phyloP scores from a whole-genome alignment of 2,888 invertebrate genomes.

The Drosophila gaucha region DNA sequence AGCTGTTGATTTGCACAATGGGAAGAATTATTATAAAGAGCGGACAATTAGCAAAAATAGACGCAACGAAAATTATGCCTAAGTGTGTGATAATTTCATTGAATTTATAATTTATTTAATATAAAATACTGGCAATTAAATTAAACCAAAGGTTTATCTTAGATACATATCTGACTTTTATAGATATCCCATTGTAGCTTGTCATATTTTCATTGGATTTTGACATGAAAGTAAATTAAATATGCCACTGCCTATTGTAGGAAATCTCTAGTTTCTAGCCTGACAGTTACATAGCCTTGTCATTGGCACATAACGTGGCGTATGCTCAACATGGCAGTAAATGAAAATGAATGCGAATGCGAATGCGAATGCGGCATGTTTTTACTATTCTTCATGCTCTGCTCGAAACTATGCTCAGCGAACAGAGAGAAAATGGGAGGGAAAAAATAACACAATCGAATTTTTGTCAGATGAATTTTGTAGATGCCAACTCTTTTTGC shows the following conservation, averaged over 20 bases:
- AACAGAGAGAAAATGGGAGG: background rate
- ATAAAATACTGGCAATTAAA: too few relatives aligned
- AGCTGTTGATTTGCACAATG: constrained; percentile 40
- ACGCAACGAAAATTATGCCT: constrained; percentile 7
- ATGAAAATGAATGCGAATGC: constrained; percentile 65
- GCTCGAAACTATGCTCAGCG: constrained; percentile 39
- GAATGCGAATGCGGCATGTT: constrained; percentile 57
- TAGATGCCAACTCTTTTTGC: constrained; percentile 53
- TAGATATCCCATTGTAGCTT: constrained; percentile 9
- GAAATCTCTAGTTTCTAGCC: constrained; percentile 31
- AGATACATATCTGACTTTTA: background rate
- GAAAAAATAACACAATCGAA: constrained; percentile 56
- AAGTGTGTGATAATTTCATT: constrained; percentile 5
- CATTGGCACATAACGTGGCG: constrained; percentile 57
- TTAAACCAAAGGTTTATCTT: too few relatives aligned
- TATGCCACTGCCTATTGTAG: constrained; percentile 28
- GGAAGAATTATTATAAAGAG: constrained; percentile 39
- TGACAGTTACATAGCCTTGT: constrained; percentile 53
- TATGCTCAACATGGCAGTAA: constrained; percentile 58
- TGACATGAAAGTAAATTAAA: constrained; percentile 39
- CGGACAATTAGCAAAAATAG: constrained; percentile 44
- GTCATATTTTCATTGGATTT: constrained; percentile 11
- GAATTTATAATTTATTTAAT: too few relatives aligned
- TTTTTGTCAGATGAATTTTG: constrained; percentile 64
- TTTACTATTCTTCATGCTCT: constrained; percentile 43